These are phyloP conservation scores for Sphaerophoria taeniata DNA, from an alignment of 2,888 invertebrate species.

Conservation along the genomic window DNA sequence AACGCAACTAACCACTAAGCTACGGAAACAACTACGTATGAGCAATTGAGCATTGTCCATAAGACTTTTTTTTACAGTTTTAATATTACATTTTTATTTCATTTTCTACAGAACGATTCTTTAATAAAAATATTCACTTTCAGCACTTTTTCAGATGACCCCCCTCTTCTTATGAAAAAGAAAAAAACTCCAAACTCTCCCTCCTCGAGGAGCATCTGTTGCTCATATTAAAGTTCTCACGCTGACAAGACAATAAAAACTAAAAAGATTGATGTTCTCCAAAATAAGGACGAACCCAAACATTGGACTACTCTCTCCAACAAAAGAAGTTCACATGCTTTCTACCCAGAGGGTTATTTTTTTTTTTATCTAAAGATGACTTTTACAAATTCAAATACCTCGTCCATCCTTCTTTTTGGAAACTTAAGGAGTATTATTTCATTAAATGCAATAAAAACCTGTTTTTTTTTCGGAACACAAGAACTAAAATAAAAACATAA, in stretches of 20 bases:
- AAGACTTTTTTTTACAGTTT: too few species aligned
- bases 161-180: too few species aligned
- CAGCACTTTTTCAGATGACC: too few species aligned
- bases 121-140: too few species aligned
- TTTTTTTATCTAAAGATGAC: constrained; percentile 35
- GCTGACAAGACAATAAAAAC: neutral
- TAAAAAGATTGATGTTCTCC: constrained; percentile 23
- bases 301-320: neutral
- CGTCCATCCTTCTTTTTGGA: neutral
- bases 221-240: constrained; percentile 31
- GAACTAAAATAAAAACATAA: constrained; percentile 27
- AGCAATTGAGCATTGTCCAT: too few species aligned
- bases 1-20: too few species aligned
- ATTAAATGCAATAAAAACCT: constrained; percentile 38
- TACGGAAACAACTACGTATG: too few species aligned
- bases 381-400: constrained; percentile 42
- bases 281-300: constrained; percentile 17
- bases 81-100: too few species aligned
- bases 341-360: constrained; percentile 17
- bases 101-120: too few species aligned
- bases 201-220: too few species aligned
- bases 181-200: too few species aligned
- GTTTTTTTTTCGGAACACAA: neutral
- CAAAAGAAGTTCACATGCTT: constrained; percentile 10
- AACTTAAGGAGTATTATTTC: constrained; percentile 9